A percentile compares a stretch with the other conserved stretches of the same genome.
These are phyloP conservation scores for Silurus meridionalis DNA, from an alignment of 2,113 vertebrate genomes.

Conservation along the genomic window DNA sequence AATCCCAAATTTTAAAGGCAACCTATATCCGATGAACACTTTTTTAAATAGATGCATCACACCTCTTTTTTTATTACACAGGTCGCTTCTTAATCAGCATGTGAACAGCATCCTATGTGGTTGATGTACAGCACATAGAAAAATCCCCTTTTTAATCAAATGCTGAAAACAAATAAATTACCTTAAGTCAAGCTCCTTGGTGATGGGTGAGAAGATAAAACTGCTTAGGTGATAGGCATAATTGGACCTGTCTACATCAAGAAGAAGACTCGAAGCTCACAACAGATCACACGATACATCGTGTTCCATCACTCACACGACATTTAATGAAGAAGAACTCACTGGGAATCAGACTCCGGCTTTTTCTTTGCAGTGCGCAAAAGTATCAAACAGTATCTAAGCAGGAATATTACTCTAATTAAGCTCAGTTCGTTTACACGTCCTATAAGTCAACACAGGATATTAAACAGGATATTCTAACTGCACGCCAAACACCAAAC, in stretches of 20 bases:
- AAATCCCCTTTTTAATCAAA: background rate
- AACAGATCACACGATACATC: background rate
- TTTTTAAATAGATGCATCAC: too few species aligned
- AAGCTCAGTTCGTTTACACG: background rate
- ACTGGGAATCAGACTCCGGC: background rate
- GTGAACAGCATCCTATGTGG: background rate
- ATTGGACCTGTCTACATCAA: background rate
- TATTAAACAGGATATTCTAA: slow-evolving; percentile 9
- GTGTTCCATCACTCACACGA: background rate
- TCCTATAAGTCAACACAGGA: background rate
- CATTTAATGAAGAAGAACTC: background rate
- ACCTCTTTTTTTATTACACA: background rate
- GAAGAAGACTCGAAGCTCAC: background rate
- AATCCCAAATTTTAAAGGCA: too few species aligned
- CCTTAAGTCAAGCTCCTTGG: background rate
- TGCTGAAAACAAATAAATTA: background rate
- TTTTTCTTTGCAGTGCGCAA: background rate
- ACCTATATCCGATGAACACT: too few species aligned
- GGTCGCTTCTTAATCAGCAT: background rate
- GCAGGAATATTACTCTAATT: background rate
- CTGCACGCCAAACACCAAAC: background rate
- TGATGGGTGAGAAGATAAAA: background rate
- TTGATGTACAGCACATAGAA: background rate
- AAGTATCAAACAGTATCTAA: background rate
- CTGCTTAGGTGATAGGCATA: background rate